A percentile compares a stretch with the other conserved stretches of the same genome.
Evolutionary conservation across 2,797 vertebrate species (phyloP).

Genomic region (Macrochelys suwanniensis): DNA sequence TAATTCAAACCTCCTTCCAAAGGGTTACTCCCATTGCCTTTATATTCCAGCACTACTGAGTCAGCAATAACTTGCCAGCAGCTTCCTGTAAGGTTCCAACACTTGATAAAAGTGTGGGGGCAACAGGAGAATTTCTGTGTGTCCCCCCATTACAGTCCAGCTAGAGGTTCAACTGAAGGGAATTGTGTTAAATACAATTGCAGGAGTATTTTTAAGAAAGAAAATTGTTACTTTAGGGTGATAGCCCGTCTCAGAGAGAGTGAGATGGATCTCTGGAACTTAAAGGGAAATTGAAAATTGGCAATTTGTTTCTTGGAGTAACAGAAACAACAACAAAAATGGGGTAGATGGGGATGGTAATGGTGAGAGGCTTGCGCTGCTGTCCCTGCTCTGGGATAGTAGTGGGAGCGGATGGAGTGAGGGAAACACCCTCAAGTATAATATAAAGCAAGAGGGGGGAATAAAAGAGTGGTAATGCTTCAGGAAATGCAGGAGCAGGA

Average conservation of each 20-base stretch:
- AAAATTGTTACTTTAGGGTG: neutral
- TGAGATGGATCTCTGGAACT: neutral
- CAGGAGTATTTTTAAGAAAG: constrained; percentile 2
- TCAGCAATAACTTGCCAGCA: constrained; percentile 1
- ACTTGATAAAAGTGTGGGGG: neutral
- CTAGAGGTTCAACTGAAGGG: neutral
- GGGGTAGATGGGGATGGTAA: constrained; percentile 2
- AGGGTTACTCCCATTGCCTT: neutral
- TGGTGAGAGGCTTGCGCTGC: neutral
- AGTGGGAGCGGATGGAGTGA: neutral
- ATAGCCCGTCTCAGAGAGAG: neutral
- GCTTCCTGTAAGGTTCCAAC: neutral
- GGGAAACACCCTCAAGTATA: neutral
- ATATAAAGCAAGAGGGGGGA: neutral
- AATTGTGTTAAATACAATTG: constrained; percentile 5
- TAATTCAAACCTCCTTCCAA: neutral
- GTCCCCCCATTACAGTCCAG: neutral
- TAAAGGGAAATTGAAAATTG: constrained; percentile 28
- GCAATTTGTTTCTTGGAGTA: constrained; percentile 5
- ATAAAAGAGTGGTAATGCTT: neutral
- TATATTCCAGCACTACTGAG: neutral
- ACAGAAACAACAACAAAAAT: neutral
- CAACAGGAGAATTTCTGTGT: neutral
- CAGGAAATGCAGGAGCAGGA: neutral
- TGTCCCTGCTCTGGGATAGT: neutral